Base-by-base conservation (phyloP, 2,888 invertebrate species). In the Atrina japonica region DNA sequence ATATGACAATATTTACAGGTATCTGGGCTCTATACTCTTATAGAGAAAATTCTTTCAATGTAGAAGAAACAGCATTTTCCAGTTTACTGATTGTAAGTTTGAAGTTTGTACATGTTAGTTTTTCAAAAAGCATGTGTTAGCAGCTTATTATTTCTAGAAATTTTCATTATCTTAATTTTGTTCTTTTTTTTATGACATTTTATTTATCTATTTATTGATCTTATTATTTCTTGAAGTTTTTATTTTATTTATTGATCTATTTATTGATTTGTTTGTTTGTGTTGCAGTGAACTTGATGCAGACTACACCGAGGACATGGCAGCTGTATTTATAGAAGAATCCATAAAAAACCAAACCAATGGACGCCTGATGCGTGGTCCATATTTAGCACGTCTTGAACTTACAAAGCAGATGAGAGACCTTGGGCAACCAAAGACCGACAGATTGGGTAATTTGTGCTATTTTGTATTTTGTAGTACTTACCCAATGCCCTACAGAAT, bases 331-430 rank as follows among this genome's bases (percentile, higher is more conserved):
- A 82, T 91, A n/a, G 71, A 79, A 23, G 77, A 86, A 21, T 80
- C 84, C 55, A 81, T 86, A n/a, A 75, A 77, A 45, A 76, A 76
- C 23, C 58, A 66, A 52, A 69, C 81, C 29, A 77, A 81, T 35
- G 76, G 71, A 21, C 69, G 78, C 18, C 66, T 70, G 47, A 91
- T 94, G 30, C 91, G 97, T 74, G 97, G 96, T 0, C 96, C 97
- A 0, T 95, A 95, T 90, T 92, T 97, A 82, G 97, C 96, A 5
- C 93, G 95, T 35, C 91, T 97, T 75, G 96, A 97, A 69, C 81
- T 91, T 21, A 73, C 88, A 25, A 77, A 79, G 66, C 80, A 83
- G 35, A 78, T 88, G 6, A 65, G 78, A 43, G 73, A 82, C 23
- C 58, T 70, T 29, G 72, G 72, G 21, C 55, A 65, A 35, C 35